Evolutionary conservation across 2,113 vertebrate genomes (phyloP).

Genomic region (Paraplagusia blochii): DNA sequence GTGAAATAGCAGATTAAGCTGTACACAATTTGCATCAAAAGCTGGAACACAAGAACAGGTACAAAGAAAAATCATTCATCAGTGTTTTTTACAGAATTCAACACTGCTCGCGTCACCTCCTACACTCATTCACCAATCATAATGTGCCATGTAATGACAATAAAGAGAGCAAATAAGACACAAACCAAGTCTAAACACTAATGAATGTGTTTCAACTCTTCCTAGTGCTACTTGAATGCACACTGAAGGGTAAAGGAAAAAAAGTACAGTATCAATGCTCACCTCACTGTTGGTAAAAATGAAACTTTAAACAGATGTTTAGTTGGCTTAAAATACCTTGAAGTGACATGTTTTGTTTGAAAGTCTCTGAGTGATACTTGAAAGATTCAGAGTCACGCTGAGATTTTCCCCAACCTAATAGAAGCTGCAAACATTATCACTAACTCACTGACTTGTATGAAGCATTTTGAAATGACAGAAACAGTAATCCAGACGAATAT

Average conservation of each 20-base stretch:
- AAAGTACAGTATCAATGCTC: neutral
- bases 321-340: too few species aligned
- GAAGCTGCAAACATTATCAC: too few species aligned
- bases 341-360: too few species aligned
- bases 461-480: too few species aligned
- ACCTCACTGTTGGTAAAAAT: neutral
- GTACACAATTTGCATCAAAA: constrained; percentile 13
- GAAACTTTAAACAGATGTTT: neutral
- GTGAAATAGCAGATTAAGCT: constrained; percentile 7
- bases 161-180: constrained; percentile 2
- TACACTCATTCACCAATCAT: neutral
- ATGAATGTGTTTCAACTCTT: neutral
- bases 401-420: too few species aligned
- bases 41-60: constrained; percentile 9
- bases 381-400: too few species aligned
- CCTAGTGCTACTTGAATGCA: neutral
- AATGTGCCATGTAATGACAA: constrained; percentile 11
- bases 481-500: too few species aligned
- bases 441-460: too few species aligned
- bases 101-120: neutral
- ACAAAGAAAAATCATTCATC: constrained; percentile 17
- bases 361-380: too few species aligned
- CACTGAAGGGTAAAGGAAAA: neutral
- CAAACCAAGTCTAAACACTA: neutral
- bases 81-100: neutral